Base-by-base conservation (phyloP, 30 jellyfish, hydroid and myxozoan genomes). In the Aurelia coerulea region DNA sequence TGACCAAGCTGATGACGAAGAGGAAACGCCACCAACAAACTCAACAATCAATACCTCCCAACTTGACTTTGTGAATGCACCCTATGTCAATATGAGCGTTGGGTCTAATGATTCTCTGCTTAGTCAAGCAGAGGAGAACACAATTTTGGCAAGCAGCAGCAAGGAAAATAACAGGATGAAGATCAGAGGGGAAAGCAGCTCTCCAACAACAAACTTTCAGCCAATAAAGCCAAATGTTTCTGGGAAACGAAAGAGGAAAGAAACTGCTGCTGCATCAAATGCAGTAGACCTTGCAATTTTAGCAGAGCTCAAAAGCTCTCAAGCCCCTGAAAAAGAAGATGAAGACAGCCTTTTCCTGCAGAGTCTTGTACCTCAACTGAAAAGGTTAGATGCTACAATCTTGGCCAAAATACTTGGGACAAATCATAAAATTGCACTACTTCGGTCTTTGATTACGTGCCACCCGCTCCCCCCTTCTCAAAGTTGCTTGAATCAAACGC, bases 211-310 rank as follows among this genome's bases (percentile, higher is more conserved):
- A 37, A 37, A 37, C 31, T 59, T 19, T 15, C 31, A 17, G 68
- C 19, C 76, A 65, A 32, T 50, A 72, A n/a, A 41, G 32, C 83
- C 76, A 75, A 79, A 2, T 79, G 50, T 65, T 62, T 65, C 63
- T 79, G 89, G 89, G 2, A 79, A 79, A 65, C 37, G 89, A 46
- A 79, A 79, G 42, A 79, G 81, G 64, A 42, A 65, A 33, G 89
- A 79, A 39, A 37, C 49, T 37, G 49, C 49, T 37, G 49, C 49
- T 37, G 15, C 68, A 65, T 42, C 81, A 63, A 79, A 79, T 66
- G 58, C 68, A 42, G 33, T 79, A 63, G 73, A 79, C 58, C 71
- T 79, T 23, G 89, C 89, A 23, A 49, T 79, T 62, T 50, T 79
- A 50, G 81, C 81, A 39, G 89, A 79, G 78, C 81, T 62, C 39